A percentile compares a stretch with the other conserved stretches of the same genome.
Evolutionary conservation across 1,140 invertebrate species (phyloP).

Genomic region (Drosophila kikkawai): DNA sequence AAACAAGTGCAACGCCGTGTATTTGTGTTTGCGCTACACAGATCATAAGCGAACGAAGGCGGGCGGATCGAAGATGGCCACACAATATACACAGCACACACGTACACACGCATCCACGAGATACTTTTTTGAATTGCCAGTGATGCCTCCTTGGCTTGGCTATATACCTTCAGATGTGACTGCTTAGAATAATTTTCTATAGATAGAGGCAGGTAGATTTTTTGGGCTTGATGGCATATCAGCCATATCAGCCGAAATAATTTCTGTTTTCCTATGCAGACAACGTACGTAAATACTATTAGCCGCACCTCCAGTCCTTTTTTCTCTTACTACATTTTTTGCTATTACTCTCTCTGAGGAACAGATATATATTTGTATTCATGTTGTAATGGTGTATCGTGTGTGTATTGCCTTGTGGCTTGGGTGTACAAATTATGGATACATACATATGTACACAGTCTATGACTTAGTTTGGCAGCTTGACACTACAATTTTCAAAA

Average conservation of each 20-base stretch:
- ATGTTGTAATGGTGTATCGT: neutral
- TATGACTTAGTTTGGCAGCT: neutral
- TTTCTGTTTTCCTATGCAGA: conserved; percentile 7
- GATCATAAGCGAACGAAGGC: conserved; percentile 62
- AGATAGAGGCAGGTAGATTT: conserved; percentile 6
- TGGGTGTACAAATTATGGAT: neutral
- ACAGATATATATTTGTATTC: neutral
- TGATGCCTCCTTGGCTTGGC: conserved; percentile 29
- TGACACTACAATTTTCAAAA: neutral
- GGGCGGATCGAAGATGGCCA: conserved; percentile 73
- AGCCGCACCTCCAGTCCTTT: conserved; percentile 14
- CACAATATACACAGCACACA: conserved; percentile 35
- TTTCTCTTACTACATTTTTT: neutral
- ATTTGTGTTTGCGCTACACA: conserved; percentile 57
- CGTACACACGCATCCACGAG: conserved; percentile 9
- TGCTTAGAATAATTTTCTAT: conserved; percentile 7
- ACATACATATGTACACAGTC: conserved; percentile 1
- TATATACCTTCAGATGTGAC: conserved; percentile 6
- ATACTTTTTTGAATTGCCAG: conserved; percentile 19
- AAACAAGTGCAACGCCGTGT: conserved; percentile 50
- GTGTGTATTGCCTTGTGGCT: neutral
- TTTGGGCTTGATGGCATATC: conserved; percentile 4
- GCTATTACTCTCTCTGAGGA: neutral
- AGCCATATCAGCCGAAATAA: conserved; percentile 1
- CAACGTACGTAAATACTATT: conserved; percentile 8